Evolutionary conservation across 2,797 vertebrate genomes (phyloP), one percentile per base, ranked within the genome.

Genomic region (Strix occidentalis): DNA sequence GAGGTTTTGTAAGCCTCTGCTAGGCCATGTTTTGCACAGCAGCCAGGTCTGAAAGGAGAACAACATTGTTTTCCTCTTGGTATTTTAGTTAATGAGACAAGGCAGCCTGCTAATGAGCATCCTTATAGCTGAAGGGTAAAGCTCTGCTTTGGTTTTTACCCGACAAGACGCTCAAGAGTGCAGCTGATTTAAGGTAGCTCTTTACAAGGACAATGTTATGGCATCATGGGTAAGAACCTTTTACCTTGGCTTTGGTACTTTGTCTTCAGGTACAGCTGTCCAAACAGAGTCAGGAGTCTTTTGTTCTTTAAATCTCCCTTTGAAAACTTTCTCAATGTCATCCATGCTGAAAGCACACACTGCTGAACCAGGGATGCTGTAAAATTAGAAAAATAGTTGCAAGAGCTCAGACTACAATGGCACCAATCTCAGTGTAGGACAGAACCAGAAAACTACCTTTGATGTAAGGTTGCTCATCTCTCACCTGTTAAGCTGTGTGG

Each of bases 401-500:
- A 80, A 89, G 79, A 84, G 84, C 72, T 65, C 56, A 24, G 51
- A 41, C 43, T n/a, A 85, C 50, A 70, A 45, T 12, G n/a, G 82
- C 68, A 89, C 53, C 24, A 6, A 76, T 71, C 41, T 70, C 28
- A 37, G 57, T 29, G 37, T 28, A 50, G 68, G 57, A 50, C 11
- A 64, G 64, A 83, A 58, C 24, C 64, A 4, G 29, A 83, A 77
- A 74, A 57, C 9, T 33, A 39, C 81, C 84, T 91, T 65, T 65
- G 92, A 90, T 80, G 89, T 89, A 31, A n/a, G 76, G 57, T 2
- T 82, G 58, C 97, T 96, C 86, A 11, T 70, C 82, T 48, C 97
- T 97, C 97, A 99, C 99, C 99, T 99, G 98, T 99, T 99, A 95
- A 99, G 98, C 98, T 99, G 99, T 1, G 99, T 99, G 95, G 99